Evolutionary conservation across 2,888 invertebrate species (phyloP).

Genomic region (Eupithecia centaureata): DNA sequence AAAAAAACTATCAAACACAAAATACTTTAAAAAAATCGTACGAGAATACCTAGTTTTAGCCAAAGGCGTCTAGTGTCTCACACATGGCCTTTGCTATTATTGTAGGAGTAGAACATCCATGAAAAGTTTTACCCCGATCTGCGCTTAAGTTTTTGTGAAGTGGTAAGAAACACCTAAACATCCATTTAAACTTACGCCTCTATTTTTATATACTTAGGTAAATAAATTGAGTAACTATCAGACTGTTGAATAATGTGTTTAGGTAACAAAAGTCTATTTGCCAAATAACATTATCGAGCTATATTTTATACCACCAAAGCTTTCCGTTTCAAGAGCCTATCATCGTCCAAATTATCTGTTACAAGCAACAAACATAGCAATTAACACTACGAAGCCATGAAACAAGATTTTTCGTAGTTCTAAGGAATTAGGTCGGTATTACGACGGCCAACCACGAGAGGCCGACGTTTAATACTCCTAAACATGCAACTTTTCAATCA

Average conservation of each 20-base stretch:
- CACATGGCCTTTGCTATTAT: too few species aligned
- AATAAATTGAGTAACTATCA: too few species aligned
- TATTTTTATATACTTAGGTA: too few species aligned
- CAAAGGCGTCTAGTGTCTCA: too few species aligned
- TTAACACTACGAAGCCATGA: conserved; percentile 57
- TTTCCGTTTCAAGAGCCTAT: conserved; percentile 23
- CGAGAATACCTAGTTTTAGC: too few species aligned
- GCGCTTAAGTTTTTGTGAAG: background rate
- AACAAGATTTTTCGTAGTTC: conserved; percentile 63
- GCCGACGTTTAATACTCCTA: conserved; percentile 61
- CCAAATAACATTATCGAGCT: background rate
- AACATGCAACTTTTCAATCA: conserved; percentile 78
- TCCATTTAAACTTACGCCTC: too few species aligned
- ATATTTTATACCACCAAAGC: conserved; percentile 4
- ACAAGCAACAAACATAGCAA: conserved; percentile 49
- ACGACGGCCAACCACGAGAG: conserved; percentile 64
- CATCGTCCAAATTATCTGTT: conserved; percentile 31
- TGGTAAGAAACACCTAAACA: background rate
- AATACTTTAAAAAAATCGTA: too few species aligned
- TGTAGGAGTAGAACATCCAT: background rate
- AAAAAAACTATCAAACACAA: background rate
- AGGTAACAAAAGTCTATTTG: background rate
- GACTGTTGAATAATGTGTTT: too few species aligned
- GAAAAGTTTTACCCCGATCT: background rate
- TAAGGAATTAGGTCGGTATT: conserved; percentile 68